These are phyloP conservation scores for Pterostichus madidus DNA, from an alignment of 2,888 invertebrate species.

Conservation along the genomic window DNA sequence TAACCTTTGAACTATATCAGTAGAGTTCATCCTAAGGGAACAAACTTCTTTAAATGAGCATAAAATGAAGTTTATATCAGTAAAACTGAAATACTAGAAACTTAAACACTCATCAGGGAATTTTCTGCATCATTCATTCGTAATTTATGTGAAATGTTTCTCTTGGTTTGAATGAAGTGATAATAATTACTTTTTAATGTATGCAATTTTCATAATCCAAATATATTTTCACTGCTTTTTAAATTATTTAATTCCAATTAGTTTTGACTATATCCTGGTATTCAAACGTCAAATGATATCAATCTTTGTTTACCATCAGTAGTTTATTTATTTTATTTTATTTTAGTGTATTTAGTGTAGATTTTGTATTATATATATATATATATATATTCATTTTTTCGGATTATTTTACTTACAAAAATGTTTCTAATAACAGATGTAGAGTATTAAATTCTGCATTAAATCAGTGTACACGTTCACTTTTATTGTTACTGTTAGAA, in stretches of 20 bases:
- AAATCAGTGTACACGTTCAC: too few species aligned
- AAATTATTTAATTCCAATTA: background rate
- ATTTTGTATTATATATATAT: too few species aligned
- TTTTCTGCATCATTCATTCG: background rate
- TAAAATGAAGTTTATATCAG: background rate
- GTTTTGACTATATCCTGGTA: background rate
- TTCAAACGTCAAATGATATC: background rate
- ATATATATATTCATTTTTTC: background rate
- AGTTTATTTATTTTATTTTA: background rate
- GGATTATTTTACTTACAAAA: too few species aligned
- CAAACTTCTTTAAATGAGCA: background rate
- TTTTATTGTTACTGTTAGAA: too few species aligned
- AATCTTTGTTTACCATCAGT: background rate
- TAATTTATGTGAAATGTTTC: constrained; percentile 25
- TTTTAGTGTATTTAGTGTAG: background rate
- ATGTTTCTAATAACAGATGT: too few species aligned
- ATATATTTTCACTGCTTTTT: too few species aligned
- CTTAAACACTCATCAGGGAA: background rate
- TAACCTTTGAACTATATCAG: too few species aligned
- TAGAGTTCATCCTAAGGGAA: background rate
- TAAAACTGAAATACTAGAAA: constrained; percentile 2
- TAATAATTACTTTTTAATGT: constrained; percentile 17
- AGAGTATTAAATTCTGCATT: too few species aligned
- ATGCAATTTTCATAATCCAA: background rate
- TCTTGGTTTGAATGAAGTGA: constrained; percentile 1